Evolutionary conservation across 64 coral and sea anemone species (phyloP).

Genomic region (Catalaphyllia jardinei): DNA sequence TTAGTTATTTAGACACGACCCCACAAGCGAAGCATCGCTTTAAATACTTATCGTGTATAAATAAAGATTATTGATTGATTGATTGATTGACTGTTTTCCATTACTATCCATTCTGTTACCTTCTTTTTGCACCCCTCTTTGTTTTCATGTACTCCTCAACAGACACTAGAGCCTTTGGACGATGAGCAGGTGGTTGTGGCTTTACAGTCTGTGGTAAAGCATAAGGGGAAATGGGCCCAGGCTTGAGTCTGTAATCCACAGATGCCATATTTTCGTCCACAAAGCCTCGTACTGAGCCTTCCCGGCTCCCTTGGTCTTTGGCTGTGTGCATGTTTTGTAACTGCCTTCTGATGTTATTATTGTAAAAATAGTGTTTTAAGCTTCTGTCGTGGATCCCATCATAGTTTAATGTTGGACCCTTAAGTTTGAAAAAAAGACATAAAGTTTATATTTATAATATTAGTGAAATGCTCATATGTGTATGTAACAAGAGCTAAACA

Average conservation of each 20-base stretch:
- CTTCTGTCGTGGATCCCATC: slow-evolving; percentile 98
- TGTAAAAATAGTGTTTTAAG: slow-evolving; percentile 90
- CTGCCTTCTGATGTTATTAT: slow-evolving; percentile 69
- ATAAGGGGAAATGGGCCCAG: slow-evolving; percentile 84
- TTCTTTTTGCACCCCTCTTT: slow-evolving; percentile 81
- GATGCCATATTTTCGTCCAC: slow-evolving; percentile 90
- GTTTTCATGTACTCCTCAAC: slow-evolving; percentile 97
- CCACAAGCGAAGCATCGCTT: too few relatives aligned
- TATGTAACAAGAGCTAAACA: too few relatives aligned
- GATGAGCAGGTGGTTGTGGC: slow-evolving; percentile 58
- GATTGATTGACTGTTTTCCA: too few relatives aligned
- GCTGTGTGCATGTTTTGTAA: slow-evolving; percentile 75
- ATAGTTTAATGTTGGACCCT: slow-evolving; percentile 95
- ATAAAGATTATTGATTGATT: too few relatives aligned
- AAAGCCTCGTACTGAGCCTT: slow-evolving; percentile 65
- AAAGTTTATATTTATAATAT: not conserved
- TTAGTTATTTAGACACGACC: too few relatives aligned
- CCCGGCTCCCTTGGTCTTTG: slow-evolving; percentile 34
- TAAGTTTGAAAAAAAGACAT: not conserved
- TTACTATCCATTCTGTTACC: not conserved
- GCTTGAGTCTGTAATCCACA: slow-evolving; percentile 76
- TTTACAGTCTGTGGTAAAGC: slow-evolving; percentile 64
- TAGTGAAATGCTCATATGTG: too few relatives aligned
- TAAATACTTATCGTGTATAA: too few relatives aligned
- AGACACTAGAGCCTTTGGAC: slow-evolving; percentile 80